These are phyloP conservation scores for Electrophaes corylata DNA, from an alignment of 2,888 invertebrate genomes.

Conservation along the genomic window DNA sequence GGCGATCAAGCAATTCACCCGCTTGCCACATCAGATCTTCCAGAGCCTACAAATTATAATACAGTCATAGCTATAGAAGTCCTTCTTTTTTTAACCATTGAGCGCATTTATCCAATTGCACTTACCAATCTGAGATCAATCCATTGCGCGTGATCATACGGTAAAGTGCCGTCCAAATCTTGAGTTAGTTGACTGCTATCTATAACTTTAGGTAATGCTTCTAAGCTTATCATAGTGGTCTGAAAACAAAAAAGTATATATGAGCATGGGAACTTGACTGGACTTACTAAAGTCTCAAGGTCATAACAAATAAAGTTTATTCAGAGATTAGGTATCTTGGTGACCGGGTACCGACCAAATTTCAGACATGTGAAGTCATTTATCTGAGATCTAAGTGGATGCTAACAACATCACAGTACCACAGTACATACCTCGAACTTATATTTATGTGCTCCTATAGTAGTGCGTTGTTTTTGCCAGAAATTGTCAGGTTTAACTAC, in stretches of 20 bases:
- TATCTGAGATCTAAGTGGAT: background rate
- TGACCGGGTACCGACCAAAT: background rate
- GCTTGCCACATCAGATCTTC: conserved; percentile 99
- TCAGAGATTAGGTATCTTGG: background rate
- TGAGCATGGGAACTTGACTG: background rate
- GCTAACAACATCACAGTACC: background rate
- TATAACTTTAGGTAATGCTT: conserved; percentile 96
- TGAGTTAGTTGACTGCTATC: conserved; percentile 96
- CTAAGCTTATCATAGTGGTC: conserved; percentile 98
- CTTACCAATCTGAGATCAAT: conserved; percentile 93
- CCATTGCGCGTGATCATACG: conserved; percentile 99
- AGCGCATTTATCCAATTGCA: conserved; percentile 8
- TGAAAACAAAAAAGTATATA: conserved; percentile 73
- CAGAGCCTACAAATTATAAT: conserved; percentile 85
- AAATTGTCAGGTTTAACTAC: conserved; percentile 99
- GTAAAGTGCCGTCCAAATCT: conserved; percentile 96
- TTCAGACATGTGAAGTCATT: too few relatives aligned
- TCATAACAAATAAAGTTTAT: background rate
- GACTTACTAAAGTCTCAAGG: too few relatives aligned
- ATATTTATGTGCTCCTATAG: conserved; percentile 98
- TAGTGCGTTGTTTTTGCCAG: conserved; percentile 99
- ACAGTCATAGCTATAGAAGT: background rate
- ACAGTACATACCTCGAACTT: conserved; percentile 93
- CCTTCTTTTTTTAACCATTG: background rate
- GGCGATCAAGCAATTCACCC: conserved; percentile 94